Evolutionary conservation across 2,797 vertebrate species (phyloP).

Genomic region (Echiichthys vipera): DNA sequence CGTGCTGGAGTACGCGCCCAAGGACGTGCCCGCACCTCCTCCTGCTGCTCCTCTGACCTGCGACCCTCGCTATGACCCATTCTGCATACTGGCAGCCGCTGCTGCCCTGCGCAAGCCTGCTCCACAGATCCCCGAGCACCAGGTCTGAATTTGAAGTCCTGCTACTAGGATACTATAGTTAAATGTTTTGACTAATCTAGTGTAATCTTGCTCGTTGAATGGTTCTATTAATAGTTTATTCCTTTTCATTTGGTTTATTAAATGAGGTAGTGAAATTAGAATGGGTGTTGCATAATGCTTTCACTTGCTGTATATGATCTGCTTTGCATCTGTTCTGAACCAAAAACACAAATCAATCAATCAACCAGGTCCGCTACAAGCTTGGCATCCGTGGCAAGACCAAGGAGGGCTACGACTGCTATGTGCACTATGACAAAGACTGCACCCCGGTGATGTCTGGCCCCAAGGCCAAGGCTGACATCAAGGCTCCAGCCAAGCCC

Average conservation of each 20-base stretch:
- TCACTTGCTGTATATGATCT: constrained; percentile 59
- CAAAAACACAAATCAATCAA: constrained; percentile 65
- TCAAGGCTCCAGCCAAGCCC: constrained; percentile 63
- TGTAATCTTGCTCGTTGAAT: constrained; percentile 51
- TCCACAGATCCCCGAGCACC: constrained; percentile 76
- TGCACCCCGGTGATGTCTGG: constrained; percentile 75
- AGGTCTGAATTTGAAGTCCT: constrained; percentile 80
- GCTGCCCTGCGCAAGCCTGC: constrained; percentile 74
- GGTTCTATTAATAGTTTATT: constrained; percentile 41
- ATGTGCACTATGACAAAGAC: constrained; percentile 85
- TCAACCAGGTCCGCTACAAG: constrained; percentile 79
- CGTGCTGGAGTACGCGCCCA: constrained; percentile 75
- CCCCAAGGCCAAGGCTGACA: constrained; percentile 48
- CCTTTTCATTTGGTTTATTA: constrained; percentile 56
- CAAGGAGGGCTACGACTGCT: constrained; percentile 86
- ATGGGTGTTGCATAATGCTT: constrained; percentile 63
- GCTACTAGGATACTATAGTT: constrained; percentile 53
- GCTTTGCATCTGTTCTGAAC: constrained; percentile 65
- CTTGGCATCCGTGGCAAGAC: constrained; percentile 83
- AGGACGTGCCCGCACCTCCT: constrained; percentile 50
- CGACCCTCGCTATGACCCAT: constrained; percentile 80
- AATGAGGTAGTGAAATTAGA: constrained; percentile 62
- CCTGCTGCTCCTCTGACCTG: constrained; percentile 73
- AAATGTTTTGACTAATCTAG: constrained; percentile 48
- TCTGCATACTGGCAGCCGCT: constrained; percentile 78